Evolutionary conservation across 2,888 invertebrate species (phyloP).

Genomic region (Erebia epiphron): DNA sequence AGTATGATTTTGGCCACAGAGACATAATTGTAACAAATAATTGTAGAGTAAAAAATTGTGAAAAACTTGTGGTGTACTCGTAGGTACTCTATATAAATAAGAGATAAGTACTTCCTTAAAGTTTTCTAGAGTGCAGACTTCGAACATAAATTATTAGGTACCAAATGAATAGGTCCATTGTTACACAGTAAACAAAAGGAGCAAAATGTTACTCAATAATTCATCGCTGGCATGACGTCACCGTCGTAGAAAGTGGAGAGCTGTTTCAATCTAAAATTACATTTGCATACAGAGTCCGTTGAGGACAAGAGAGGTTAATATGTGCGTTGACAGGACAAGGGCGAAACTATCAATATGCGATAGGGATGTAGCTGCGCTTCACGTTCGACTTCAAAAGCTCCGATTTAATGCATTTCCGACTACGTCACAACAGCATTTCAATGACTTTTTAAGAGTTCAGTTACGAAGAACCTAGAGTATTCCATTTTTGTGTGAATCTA

Average conservation of each 20-base stretch:
- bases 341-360: constrained; percentile 37
- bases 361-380: constrained; percentile 12
- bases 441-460: no score
- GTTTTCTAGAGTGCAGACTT: background rate
- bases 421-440: background rate
- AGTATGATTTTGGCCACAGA: no score
- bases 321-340: constrained; percentile 59
- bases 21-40: background rate
- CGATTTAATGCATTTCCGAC: background rate
- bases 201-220: constrained; percentile 30
- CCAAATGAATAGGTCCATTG: constrained; percentile 16
- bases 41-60: background rate
- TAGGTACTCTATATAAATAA: background rate
- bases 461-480: no score
- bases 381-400: constrained; percentile 7
- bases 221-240: constrained; percentile 43
- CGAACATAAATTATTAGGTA: constrained; percentile 5
- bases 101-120: background rate
- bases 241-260: constrained; percentile 44
- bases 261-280: constrained; percentile 46
- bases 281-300: constrained; percentile 46
- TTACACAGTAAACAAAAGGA: constrained; percentile 29
- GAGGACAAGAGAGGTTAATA: constrained; percentile 54
- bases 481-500: no score
- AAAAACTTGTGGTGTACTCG: background rate